Conservation (phyloP, 1,140 invertebrate genomes). For the Asobara japonica region DNA sequence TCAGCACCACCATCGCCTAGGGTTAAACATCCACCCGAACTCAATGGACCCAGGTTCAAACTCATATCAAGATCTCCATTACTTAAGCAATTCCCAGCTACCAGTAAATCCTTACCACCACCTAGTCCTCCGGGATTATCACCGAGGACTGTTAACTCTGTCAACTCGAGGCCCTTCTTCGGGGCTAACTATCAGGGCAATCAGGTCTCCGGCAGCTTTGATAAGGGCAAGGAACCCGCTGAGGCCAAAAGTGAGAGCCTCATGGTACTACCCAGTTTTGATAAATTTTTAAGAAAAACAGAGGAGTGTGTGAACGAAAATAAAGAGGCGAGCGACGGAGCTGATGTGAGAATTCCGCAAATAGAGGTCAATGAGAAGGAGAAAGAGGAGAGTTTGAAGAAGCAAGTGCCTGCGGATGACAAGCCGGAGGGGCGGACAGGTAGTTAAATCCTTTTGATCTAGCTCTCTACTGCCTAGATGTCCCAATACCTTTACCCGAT, state of each 20-base stretch:
- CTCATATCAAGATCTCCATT: constrained; percentile 58
- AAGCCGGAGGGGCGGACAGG: neutral
- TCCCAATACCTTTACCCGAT: no score
- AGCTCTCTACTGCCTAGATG: no score
- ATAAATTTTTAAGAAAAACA: neutral
- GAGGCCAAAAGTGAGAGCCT: neutral
- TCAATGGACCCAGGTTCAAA: constrained; percentile 52
- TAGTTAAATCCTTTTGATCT: no score
- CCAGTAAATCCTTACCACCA: constrained; percentile 56
- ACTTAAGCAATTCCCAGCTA: constrained; percentile 56
- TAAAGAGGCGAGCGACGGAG: neutral
- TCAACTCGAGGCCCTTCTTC: constrained; percentile 24
- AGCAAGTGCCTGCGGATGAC: neutral
- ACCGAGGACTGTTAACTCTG: constrained; percentile 45
- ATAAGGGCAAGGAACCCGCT: neutral
- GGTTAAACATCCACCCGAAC: constrained; percentile 60
- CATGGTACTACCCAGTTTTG: neutral
- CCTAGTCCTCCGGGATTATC: constrained; percentile 57
- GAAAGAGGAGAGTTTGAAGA: neutral
- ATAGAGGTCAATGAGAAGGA: neutral
- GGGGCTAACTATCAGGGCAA: constrained; percentile 18
- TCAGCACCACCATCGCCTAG: constrained; percentile 79
- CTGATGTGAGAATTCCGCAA: neutral
- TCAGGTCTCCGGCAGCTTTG: neutral
- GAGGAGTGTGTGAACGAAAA: neutral